These are phyloP conservation scores for Megaptera novaeangliae DNA, from an alignment of 2,113 vertebrate species.

Conservation along the genomic window DNA sequence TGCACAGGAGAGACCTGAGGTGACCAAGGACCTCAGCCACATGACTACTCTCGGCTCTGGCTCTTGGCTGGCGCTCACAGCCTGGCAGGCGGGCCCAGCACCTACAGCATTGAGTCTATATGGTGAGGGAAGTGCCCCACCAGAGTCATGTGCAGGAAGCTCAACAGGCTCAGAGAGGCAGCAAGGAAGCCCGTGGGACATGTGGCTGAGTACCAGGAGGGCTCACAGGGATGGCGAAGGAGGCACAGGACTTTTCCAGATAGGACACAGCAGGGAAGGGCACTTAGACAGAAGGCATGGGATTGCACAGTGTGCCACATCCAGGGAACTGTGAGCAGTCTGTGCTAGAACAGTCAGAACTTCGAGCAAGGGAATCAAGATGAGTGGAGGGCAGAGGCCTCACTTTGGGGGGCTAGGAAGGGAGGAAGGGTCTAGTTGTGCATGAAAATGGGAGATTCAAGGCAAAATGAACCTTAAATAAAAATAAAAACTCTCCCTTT, in stretches of 20 bases:
- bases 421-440: not conserved
- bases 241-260: not conserved
- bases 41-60: not conserved
- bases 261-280: not conserved
- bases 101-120: not conserved
- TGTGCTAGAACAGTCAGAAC: not conserved
- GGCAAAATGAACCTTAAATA: not conserved
- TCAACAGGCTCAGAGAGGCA: not conserved
- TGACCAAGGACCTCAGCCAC: not conserved
- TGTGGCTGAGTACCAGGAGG: not conserved
- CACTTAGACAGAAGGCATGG: not conserved
- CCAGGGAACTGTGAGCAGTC: not conserved
- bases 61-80: not conserved
- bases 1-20: not conserved
- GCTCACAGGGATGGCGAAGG: not conserved
- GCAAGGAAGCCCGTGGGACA: fast-evolving
- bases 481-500: not conserved
- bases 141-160: not conserved
- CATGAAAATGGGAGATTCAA: not conserved
- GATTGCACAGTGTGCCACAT: fast-evolving
- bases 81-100: not conserved
- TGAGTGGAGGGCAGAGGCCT: not conserved
- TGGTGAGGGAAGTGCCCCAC: not conserved
- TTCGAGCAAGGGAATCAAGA: not conserved
- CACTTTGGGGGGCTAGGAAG: not conserved